These are phyloP conservation scores for Noctua pronuba DNA, from an alignment of 2,888 invertebrate species.

Conservation along the genomic window DNA sequence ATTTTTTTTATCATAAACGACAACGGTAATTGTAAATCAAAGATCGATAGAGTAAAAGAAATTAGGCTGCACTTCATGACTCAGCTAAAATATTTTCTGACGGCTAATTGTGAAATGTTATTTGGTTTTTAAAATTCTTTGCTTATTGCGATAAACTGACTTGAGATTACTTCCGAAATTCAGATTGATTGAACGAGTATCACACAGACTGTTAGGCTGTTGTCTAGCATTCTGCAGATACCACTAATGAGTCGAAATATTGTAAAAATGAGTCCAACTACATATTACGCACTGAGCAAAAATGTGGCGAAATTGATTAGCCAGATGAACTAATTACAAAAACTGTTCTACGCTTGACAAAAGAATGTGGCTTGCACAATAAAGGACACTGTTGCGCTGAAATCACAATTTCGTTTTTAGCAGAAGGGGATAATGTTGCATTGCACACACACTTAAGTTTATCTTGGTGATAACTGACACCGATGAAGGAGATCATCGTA, in stretches of 20 bases:
- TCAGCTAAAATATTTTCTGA: background rate
- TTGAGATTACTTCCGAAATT: background rate
- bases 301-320: conserved; percentile 47
- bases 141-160: background rate
- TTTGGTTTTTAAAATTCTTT: background rate
- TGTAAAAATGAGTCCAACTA: conserved; percentile 24
- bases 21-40: background rate
- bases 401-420: background rate
- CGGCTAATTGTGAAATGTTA: background rate
- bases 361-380: background rate
- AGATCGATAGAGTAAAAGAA: background rate
- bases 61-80: background rate
- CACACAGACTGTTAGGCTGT: background rate
- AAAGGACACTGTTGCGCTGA: conserved; percentile 9
- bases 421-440: background rate
- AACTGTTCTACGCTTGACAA: background rate
- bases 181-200: background rate
- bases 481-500: background rate
- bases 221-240: background rate
- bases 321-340: conserved; percentile 34
- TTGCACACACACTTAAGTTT: background rate
- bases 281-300: conserved; percentile 18
- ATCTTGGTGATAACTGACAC: background rate
- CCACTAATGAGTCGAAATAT: background rate
- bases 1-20: background rate